Evolutionary conservation across 64 coral and sea anemone genomes (phyloP).

Genomic region (Pachyseris speciosa): DNA sequence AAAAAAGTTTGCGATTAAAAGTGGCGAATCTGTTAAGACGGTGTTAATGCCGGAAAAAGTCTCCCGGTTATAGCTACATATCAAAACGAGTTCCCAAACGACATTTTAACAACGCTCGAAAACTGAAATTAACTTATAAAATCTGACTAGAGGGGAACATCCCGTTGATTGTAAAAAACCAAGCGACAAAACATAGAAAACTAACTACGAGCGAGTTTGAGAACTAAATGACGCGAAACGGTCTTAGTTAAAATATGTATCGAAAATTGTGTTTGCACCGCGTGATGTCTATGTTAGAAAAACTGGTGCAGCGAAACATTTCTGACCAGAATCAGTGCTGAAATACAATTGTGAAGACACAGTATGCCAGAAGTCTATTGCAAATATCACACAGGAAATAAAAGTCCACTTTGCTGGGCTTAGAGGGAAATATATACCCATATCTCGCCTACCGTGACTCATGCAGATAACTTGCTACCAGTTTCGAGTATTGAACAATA

Average conservation of each 20-base stretch:
- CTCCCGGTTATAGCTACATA: neutral
- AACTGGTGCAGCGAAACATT: neutral
- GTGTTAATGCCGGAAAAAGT: neutral
- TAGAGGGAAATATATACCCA: slow-evolving; percentile 4
- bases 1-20: neutral
- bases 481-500: neutral
- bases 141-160: no score
- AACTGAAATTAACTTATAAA: no score
- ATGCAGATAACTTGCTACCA: neutral
- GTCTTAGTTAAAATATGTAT: neutral
- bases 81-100: neutral
- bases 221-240: neutral
- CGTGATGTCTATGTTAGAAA: neutral
- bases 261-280: neutral
- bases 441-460: neutral
- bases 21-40: neutral
- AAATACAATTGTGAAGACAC: neutral
- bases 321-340: neutral
- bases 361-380: neutral
- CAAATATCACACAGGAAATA: neutral
- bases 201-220: neutral
- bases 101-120: no score
- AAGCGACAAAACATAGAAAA: neutral
- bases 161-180: no score
- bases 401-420: neutral